Conservation (phyloP, 2,888 invertebrate genomes). For the Lottia scabra region DNA sequence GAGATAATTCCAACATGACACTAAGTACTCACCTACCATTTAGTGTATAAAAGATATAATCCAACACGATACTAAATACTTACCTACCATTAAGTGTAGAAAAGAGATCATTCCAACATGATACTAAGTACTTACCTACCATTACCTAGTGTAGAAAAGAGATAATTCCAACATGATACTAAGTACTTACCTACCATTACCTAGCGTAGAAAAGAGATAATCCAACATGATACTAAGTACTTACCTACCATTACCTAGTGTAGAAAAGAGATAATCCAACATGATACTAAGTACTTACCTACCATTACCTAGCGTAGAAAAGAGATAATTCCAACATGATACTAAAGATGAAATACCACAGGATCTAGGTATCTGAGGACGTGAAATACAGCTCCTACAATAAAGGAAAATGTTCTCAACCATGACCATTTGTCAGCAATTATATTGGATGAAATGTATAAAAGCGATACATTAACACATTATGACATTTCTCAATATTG, state of each 20-base stretch:
- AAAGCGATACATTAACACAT: too few species aligned
- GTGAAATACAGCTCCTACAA: slow-evolving; percentile 62
- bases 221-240: slow-evolving; percentile 61
- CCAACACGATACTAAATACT: slow-evolving; percentile 10
- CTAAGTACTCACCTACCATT: slow-evolving; percentile 14
- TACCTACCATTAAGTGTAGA: slow-evolving; percentile 62
- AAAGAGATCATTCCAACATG: too few species aligned
- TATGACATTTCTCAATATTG: too few species aligned
- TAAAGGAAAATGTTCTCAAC: too few species aligned
- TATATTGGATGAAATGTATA: too few species aligned
- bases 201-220: slow-evolving; percentile 60
- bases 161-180: slow-evolving; percentile 21
- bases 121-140: slow-evolving; percentile 53
- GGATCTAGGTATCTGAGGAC: slow-evolving; percentile 64
- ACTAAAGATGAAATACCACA: slow-evolving; percentile 64
- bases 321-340: slow-evolving; percentile 66
- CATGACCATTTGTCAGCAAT: too few species aligned
- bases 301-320: slow-evolving; percentile 61
- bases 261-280: neutral
- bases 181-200: slow-evolving; percentile 56
- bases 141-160: slow-evolving; percentile 53
- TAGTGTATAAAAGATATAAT: neutral
- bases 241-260: too few species aligned
- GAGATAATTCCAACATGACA: slow-evolving; percentile 65
- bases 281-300: slow-evolving; percentile 39